phyloP scores from a whole-genome alignment of 2,888 invertebrate species.

The Melinaea marsaeus region DNA sequence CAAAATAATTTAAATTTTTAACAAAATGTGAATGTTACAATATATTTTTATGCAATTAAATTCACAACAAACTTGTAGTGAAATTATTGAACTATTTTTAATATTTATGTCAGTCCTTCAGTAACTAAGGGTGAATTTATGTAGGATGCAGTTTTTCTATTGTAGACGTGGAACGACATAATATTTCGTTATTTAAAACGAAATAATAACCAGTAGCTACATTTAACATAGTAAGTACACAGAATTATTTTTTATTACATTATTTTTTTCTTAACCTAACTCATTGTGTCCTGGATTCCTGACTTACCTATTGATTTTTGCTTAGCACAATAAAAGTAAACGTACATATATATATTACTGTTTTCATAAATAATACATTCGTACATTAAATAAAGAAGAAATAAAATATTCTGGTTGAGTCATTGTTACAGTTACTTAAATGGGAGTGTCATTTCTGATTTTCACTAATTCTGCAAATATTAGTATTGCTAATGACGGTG shows the following conservation, averaged over 20 bases:
- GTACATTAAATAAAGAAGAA: background rate
- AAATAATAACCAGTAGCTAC: background rate
- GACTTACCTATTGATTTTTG: no score
- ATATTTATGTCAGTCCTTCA: background rate
- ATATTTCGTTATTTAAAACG: background rate
- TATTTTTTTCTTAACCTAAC: background rate
- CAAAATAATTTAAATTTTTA: background rate
- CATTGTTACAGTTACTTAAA: background rate
- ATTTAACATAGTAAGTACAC: background rate
- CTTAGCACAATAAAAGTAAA: no score
- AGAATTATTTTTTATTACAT: background rate
- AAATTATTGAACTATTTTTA: background rate
- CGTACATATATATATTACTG: no score
- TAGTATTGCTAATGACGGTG: background rate
- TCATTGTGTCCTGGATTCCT: background rate
- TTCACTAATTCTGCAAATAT: background rate
- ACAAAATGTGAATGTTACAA: background rate
- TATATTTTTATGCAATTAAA: background rate
- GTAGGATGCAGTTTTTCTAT: conserved; percentile 1
- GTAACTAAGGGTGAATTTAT: background rate
- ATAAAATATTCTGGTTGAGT: background rate
- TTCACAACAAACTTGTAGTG: background rate
- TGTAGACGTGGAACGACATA: background rate
- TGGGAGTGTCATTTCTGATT: background rate
- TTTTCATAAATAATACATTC: no score